Evolutionary conservation across 1,140 invertebrate genomes (phyloP).

Genomic region (Magallana gigas): DNA sequence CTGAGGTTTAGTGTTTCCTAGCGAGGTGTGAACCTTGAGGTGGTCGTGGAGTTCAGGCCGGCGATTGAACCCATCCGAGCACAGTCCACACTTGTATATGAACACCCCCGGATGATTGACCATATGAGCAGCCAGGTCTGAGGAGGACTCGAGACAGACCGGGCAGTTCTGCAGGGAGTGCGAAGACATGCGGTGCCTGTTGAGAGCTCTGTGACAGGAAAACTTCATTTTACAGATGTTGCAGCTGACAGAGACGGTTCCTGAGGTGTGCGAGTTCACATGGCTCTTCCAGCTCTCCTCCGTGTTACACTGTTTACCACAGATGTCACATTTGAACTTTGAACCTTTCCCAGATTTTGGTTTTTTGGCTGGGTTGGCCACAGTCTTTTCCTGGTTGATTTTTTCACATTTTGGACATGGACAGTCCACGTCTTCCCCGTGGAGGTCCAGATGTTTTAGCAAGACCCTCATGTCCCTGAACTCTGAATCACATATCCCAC

Average conservation of each 20-base stretch:
- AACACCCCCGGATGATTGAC: slow-evolving; percentile 37
- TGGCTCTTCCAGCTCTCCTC: slow-evolving; percentile 51
- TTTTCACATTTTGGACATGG: slow-evolving; percentile 58
- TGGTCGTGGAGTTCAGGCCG: slow-evolving; percentile 55
- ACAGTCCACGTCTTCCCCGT: slow-evolving; percentile 55
- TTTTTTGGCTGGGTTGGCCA: slow-evolving; percentile 16
- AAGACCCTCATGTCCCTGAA: slow-evolving; percentile 57
- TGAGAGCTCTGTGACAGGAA: slow-evolving; percentile 47
- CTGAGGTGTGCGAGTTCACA: slow-evolving; percentile 46
- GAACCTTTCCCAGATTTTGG: neutral
- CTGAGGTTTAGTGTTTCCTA: slow-evolving; percentile 40
- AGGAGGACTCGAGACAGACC: slow-evolving; percentile 49
- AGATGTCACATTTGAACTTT: slow-evolving; percentile 55
- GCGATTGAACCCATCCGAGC: slow-evolving; percentile 55
- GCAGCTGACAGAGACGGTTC: slow-evolving; percentile 43
- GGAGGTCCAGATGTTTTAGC: slow-evolving; percentile 51
- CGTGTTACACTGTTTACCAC: slow-evolving; percentile 52
- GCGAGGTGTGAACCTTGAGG: slow-evolving; percentile 53
- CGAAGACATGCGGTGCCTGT: slow-evolving; percentile 48
- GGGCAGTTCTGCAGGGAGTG: slow-evolving; percentile 56
- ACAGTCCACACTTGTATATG: slow-evolving; percentile 54
- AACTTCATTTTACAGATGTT: slow-evolving; percentile 55
- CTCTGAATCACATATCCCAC: slow-evolving; percentile 55
- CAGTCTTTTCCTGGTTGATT: slow-evolving; percentile 49
- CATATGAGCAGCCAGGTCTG: slow-evolving; percentile 49